Base-by-base conservation (phyloP, 2,113 vertebrate species). In the Halichoeres trimaculatus region DNA sequence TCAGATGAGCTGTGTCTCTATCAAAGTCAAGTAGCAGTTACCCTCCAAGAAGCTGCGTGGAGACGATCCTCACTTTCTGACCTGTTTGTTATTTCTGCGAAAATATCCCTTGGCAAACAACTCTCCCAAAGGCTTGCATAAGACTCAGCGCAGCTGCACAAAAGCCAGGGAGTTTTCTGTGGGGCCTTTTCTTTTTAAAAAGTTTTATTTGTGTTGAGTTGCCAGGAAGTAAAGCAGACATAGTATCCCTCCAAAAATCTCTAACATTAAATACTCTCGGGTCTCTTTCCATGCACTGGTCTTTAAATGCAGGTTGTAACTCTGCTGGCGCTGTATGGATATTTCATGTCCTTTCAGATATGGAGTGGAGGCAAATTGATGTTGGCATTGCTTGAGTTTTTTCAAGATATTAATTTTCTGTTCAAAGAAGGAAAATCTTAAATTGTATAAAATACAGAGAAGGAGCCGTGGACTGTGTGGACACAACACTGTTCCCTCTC, bases 401-500 rank as follows among this genome's bases (percentile, higher is more conserved):
- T 48, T 47, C 14, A 50, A 74, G 41, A 75, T 66, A 30, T 34
- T 74, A 26, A 47, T 65, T 56, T 76, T 8, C 48, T 52, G 41
- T 71, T 73, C 20, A 50, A 80, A 36, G 50, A n/a, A 68, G 56
- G 40, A 70, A 66, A 65, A 65, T 59, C 16, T 75, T 7, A 50
- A 80, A 83, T 65, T 69, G 50, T 74, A 51, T 72, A 79, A 80
- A 81, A 78, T 67, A 24, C 48, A 1, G 38, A 55, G 60, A 63
- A 66, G 14, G n/a, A 6, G 62, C 62, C 66, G 56, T 53, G 8
- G 50, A 26, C 48, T 79, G 23, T 89, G 85, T 86, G 87, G 75
- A 77, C 76, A 88, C 67, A 88, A 87, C 87, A 86, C 9, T 82
- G 63, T 77, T 84, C 68, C 55, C 72, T 88, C 84, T 76, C 88